Percentiles rank a stretch among this genome's conserved stretches.
phyloP scores from a whole-genome alignment of 2,888 invertebrate species.

The Idaea straminata region DNA sequence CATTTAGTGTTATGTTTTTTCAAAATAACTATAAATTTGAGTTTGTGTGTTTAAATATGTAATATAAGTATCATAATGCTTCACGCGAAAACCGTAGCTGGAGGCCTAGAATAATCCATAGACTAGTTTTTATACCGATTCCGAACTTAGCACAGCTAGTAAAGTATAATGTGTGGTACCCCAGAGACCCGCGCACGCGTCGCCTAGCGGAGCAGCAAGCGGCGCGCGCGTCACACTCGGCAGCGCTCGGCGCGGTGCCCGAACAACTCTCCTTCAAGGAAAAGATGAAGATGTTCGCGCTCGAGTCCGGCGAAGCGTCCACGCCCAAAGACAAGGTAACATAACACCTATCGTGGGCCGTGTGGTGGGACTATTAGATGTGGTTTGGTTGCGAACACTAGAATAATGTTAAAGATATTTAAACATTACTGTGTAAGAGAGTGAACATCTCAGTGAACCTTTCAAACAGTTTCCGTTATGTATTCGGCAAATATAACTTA shows the following conservation, averaged over 20 bases:
- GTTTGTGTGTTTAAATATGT: no score
- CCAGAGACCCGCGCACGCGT: constrained; percentile 92
- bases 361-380: no score
- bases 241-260: constrained; percentile 83
- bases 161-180: constrained; percentile 3
- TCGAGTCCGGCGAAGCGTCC: constrained; percentile 95
- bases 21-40: no score
- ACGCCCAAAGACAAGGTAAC: constrained; percentile 93
- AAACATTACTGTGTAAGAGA: constrained; percentile 5
- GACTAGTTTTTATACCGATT: no score
- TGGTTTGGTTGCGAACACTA: no score
- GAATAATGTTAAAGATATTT: constrained; percentile 7
- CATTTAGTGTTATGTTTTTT: no score
- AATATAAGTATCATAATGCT: no score
- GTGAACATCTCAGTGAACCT: neutral
- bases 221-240: constrained; percentile 66
- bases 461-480: neutral
- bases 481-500: neutral
- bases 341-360: no score
- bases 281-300: constrained; percentile 99
- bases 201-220: constrained; percentile 91
- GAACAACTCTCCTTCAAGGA: constrained; percentile 98
- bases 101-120: no score
- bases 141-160: no score
- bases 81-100: no score